Conservation (phyloP, 2,113 vertebrate genomes). For the Nematolebias whitei region DNA sequence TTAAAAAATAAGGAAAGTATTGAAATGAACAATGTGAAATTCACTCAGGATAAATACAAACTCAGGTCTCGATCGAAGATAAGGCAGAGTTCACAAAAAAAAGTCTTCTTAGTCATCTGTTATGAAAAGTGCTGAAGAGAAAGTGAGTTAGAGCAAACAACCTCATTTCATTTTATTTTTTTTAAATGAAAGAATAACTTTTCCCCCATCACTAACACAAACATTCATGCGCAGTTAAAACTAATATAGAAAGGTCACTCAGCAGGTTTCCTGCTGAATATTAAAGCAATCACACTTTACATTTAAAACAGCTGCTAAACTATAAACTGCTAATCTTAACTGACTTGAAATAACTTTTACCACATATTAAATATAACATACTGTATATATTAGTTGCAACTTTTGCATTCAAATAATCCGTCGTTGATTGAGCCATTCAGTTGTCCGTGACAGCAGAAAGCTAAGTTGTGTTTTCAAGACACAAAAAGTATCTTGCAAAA, state of each 20-base stretch:
- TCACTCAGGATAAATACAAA: constrained; percentile 58
- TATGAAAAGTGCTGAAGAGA: constrained; percentile 72
- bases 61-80: constrained; percentile 65
- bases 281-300: constrained; percentile 35
- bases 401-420: too few species aligned
- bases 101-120: constrained; percentile 54
- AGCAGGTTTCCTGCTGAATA: constrained; percentile 23
- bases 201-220: constrained; percentile 49
- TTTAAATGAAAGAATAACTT: not conserved
- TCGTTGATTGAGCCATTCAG: too few species aligned
- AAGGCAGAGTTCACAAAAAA: constrained; percentile 77
- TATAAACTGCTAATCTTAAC: not conserved
- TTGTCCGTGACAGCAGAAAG: too few species aligned
- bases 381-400: too few species aligned
- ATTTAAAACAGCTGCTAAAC: constrained; percentile 26
- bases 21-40: constrained; percentile 53
- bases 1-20: constrained; percentile 30
- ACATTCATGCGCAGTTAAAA: constrained; percentile 45
- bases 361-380: not conserved
- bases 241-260: constrained; percentile 35
- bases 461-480: too few species aligned
- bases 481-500: too few species aligned
- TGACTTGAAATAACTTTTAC: not conserved
- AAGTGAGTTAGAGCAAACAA: constrained; percentile 68
- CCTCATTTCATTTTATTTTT: constrained; percentile 60